Conservation (phyloP, 37 sponge, comb jelly and placozoan genomes). For the Oopsacas minuta region DNA sequence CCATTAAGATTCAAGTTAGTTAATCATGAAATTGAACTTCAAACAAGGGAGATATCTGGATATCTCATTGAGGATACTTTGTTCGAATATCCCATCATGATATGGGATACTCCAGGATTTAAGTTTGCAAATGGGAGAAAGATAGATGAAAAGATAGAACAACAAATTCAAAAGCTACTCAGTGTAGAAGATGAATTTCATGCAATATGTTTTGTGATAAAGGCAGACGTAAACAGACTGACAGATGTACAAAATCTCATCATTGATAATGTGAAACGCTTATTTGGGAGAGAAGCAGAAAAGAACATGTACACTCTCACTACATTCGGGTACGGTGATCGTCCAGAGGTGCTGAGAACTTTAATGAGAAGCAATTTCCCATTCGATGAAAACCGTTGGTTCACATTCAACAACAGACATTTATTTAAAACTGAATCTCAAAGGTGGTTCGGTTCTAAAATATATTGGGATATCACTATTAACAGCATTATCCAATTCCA, state of each 20-base stretch:
- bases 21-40: background rate
- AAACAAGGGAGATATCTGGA: background rate
- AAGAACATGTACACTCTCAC: background rate
- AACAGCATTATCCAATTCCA: background rate
- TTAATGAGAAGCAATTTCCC: background rate
- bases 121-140: background rate
- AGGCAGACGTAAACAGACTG: background rate
- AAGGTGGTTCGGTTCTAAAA: background rate
- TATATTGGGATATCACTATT: background rate
- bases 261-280: background rate
- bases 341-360: background rate
- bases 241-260: background rate
- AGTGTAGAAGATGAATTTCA: background rate
- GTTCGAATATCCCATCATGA: background rate
- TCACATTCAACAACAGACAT: background rate
- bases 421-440: background rate
- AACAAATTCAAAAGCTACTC: background rate
- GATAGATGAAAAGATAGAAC: background rate
- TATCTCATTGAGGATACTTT: background rate
- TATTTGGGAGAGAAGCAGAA: background rate
- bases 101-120: constrained; percentile 10
- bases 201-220: background rate
- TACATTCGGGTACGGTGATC: background rate
- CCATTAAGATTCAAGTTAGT: background rate
- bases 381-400: background rate